A percentile compares a stretch with the other conserved stretches of the same genome.
phyloP scores from a whole-genome alignment of 2,797 vertebrate genomes.

The Aplochiton taeniatus region DNA sequence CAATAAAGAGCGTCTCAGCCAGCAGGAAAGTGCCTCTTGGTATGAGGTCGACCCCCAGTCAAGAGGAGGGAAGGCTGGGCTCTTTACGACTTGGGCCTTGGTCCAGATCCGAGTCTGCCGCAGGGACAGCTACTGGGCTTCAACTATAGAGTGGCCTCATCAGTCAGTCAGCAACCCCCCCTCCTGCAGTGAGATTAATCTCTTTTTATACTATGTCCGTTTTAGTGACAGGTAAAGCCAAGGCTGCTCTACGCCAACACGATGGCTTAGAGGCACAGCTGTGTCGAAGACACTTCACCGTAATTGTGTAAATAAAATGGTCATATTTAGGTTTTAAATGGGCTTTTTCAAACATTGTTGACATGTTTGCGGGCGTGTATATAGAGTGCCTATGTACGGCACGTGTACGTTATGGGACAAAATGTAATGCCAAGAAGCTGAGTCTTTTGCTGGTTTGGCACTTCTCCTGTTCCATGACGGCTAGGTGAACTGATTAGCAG shows the following conservation, averaged over 20 bases:
- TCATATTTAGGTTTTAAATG: constrained; percentile 17
- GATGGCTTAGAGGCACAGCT: too few species aligned
- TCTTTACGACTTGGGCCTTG: constrained; percentile 71
- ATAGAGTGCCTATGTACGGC: constrained; percentile 25
- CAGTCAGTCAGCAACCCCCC: neutral
- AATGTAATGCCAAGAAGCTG: neutral
- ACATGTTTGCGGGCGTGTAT: neutral
- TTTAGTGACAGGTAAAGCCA: too few species aligned
- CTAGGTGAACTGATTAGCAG: constrained; percentile 63
- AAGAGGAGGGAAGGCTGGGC: constrained; percentile 72
- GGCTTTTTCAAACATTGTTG: constrained; percentile 45
- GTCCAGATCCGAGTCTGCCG: constrained; percentile 67
- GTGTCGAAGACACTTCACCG: too few species aligned
- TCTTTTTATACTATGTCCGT: too few species aligned
- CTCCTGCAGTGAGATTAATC: too few species aligned
- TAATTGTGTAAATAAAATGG: too few species aligned
- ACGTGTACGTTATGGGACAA: constrained; percentile 6
- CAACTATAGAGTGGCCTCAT: constrained; percentile 55
- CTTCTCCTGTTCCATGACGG: constrained; percentile 58
- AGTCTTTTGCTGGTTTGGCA: constrained; percentile 46
- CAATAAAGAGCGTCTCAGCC: constrained; percentile 61
- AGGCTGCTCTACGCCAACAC: too few species aligned
- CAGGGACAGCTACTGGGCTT: constrained; percentile 65
- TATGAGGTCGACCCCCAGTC: constrained; percentile 62
- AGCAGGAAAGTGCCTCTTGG: constrained; percentile 61